Conservation (phyloP, 2,113 vertebrate species). For the Halichoeres trimaculatus region DNA sequence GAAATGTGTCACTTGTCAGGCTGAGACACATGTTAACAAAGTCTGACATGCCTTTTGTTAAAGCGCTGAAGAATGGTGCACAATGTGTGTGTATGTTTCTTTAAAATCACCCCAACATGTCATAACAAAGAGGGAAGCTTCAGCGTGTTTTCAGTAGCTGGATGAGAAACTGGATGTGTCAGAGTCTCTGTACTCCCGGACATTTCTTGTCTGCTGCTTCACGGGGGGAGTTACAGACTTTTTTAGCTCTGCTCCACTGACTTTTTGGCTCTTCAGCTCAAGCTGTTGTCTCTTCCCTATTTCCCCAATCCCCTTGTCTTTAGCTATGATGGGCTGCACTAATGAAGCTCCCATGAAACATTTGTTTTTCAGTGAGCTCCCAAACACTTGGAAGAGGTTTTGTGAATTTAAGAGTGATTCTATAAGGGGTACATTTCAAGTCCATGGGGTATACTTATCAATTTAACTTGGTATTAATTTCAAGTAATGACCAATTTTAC, state of each 20-base stretch:
- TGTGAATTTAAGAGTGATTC: too few relatives aligned
- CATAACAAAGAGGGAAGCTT: conserved; percentile 30
- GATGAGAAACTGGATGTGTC: conserved; percentile 37
- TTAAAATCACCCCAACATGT: conserved; percentile 45
- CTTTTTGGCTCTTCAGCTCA: conserved; percentile 42
- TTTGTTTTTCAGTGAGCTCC: not conserved
- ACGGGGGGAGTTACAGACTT: conserved; percentile 31
- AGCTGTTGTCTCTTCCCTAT: conserved; percentile 31
- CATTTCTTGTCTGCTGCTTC: conserved; percentile 34
- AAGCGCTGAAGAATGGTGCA: conserved; percentile 38
- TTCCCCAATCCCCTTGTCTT: conserved; percentile 32
- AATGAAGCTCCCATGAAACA: conserved; percentile 36
- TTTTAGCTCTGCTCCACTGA: conserved; percentile 4
- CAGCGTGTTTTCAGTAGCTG: conserved; percentile 11
- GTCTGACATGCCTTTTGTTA: conserved; percentile 47
- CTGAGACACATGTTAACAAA: conserved; percentile 49
- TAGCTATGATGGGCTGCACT: conserved; percentile 18
- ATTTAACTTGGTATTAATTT: too few relatives aligned
- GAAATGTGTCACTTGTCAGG: conserved; percentile 26
- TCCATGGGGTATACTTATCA: too few relatives aligned
- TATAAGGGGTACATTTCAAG: too few relatives aligned
- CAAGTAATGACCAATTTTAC: too few relatives aligned
- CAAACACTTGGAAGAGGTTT: not conserved
- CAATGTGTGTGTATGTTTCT: conserved; percentile 35
- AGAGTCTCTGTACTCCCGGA: conserved; percentile 32